Conservation (phyloP, 1,140 invertebrate genomes). For the Zaprionus ghesquierei region DNA sequence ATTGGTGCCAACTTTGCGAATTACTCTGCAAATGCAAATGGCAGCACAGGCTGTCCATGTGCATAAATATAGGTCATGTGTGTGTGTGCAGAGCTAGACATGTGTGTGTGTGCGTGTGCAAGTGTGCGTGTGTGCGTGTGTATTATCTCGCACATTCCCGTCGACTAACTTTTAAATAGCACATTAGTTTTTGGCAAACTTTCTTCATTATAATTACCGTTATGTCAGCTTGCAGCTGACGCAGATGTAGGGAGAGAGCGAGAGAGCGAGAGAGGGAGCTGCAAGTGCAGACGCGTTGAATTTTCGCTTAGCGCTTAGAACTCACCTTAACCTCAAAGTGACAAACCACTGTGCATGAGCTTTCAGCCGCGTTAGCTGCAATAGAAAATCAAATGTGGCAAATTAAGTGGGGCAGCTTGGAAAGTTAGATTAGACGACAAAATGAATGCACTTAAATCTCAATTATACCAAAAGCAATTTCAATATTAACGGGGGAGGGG, state of each 20-base stretch:
- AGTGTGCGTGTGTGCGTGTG: not conserved
- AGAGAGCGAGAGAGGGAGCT: not conserved
- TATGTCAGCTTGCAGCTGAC: not conserved
- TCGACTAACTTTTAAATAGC: not conserved
- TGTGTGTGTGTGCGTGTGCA: not conserved
- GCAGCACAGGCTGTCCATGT: not conserved
- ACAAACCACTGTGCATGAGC: not conserved
- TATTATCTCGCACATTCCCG: not conserved
- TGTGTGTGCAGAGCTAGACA: too few species aligned
- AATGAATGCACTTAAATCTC: not conserved
- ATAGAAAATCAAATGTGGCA: not conserved
- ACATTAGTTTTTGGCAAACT: not conserved
- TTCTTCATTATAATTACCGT: not conserved
- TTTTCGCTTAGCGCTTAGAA: too few species aligned
- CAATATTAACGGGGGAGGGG: too few species aligned
- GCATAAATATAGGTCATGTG: not conserved
- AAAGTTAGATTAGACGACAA: not conserved
- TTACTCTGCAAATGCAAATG: not conserved
- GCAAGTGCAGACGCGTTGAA: not conserved
- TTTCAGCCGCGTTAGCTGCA: not conserved
- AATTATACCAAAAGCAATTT: not conserved
- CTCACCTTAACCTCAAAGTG: not conserved
- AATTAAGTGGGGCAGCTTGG: not conserved
- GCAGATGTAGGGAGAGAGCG: not conserved
- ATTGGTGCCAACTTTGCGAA: not conserved